A percentile compares a stretch with the other conserved stretches of the same genome.
phyloP scores from a whole-genome alignment of 2,113 vertebrate species.

The Dascyllus trimaculatus region DNA sequence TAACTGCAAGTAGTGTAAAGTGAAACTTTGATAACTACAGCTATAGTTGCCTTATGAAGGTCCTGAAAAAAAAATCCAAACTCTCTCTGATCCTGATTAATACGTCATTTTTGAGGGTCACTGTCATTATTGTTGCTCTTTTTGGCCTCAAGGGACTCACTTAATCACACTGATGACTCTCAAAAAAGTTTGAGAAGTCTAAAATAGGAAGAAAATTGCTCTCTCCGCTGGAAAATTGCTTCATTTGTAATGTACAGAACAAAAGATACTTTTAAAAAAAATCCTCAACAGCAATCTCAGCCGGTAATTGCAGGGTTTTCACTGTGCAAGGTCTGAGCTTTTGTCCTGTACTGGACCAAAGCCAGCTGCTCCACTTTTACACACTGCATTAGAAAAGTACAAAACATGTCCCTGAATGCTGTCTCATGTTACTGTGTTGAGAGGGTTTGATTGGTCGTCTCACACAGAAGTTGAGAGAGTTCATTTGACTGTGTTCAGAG shows the following conservation, averaged over 20 bases:
- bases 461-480: constrained; percentile 1
- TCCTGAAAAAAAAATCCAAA: constrained; percentile 12
- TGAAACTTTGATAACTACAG: constrained; percentile 17
- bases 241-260: constrained; percentile 61
- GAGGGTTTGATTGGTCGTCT: constrained; percentile 29
- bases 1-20: neutral
- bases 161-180: constrained; percentile 57
- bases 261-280: constrained; percentile 27
- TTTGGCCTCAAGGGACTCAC: constrained; percentile 22
- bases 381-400: constrained; percentile 59
- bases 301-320: constrained; percentile 67
- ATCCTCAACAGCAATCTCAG: constrained; percentile 37
- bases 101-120: constrained; percentile 22
- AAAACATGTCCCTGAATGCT: constrained; percentile 50
- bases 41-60: constrained; percentile 26
- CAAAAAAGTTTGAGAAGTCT: constrained; percentile 40
- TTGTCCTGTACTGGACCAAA: constrained; percentile 53
- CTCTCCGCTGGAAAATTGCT: constrained; percentile 48
- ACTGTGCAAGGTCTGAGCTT: constrained; percentile 42
- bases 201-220: constrained; percentile 47
- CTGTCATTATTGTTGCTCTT: constrained; percentile 16
- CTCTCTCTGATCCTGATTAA: constrained; percentile 7
- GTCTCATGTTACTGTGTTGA: constrained; percentile 57
- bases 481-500: constrained; percentile 12
- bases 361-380: constrained; percentile 73